These are phyloP conservation scores for Trichosurus vulpecula DNA, from an alignment of 2,797 vertebrate species.

Conservation along the genomic window DNA sequence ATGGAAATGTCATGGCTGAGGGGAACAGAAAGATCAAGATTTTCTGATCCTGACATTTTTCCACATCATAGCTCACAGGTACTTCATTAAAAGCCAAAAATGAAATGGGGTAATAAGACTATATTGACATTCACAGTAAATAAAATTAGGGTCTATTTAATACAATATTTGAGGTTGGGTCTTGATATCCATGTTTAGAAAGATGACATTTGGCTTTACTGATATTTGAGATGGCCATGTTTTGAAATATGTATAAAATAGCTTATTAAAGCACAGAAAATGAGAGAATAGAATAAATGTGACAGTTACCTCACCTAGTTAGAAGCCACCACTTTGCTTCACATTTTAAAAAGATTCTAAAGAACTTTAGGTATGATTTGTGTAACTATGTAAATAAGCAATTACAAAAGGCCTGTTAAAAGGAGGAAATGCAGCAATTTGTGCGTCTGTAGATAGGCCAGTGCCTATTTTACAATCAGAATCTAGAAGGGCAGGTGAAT, in stretches of 20 bases:
- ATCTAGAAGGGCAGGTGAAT: neutral
- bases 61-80: conserved; percentile 74
- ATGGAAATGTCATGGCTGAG: conserved; percentile 61
- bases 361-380: conserved; percentile 19
- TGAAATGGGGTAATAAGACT: conserved; percentile 72
- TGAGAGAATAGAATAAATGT: neutral
- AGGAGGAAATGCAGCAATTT: neutral
- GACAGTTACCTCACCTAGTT: neutral
- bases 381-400: neutral
- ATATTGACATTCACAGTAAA: conserved; percentile 69
- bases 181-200: conserved; percentile 59
- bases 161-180: conserved; percentile 53
- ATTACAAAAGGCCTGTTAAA: neutral
- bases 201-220: conserved; percentile 60
- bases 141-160: conserved; percentile 69
- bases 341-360: neutral
- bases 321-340: neutral
- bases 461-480: neutral
- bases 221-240: conserved; percentile 58
- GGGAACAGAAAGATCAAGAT: conserved; percentile 59
- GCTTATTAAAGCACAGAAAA: neutral
- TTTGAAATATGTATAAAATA: conserved; percentile 44
- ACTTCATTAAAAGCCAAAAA: conserved; percentile 74
- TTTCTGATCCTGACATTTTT: conserved; percentile 76
- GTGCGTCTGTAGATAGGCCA: neutral